Evolutionary conservation across 2,113 vertebrate species (phyloP).

Genomic region (Pagrus major): DNA sequence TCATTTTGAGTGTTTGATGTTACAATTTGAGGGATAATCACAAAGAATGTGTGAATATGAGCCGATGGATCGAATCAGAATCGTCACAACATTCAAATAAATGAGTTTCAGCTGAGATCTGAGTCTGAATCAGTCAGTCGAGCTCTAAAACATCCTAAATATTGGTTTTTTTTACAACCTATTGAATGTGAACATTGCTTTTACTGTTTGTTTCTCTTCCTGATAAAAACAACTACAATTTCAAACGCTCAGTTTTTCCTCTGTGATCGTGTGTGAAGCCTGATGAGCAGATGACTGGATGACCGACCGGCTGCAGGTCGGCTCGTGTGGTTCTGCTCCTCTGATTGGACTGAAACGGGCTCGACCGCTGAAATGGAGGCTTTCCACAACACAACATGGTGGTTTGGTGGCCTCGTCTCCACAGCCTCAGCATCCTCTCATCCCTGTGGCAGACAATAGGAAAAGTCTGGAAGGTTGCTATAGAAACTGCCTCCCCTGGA

Average conservation of each 20-base stretch:
- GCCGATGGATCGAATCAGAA: too few relatives aligned
- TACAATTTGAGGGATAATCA: too few relatives aligned
- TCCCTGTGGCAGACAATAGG: constrained; percentile 64
- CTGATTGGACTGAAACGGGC: neutral
- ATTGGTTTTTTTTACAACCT: neutral
- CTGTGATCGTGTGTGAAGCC: neutral
- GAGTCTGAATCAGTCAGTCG: neutral
- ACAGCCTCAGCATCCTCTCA: constrained; percentile 23
- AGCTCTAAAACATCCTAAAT: neutral
- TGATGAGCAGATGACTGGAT: too few relatives aligned
- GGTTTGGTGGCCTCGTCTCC: constrained; percentile 46
- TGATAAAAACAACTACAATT: neutral
- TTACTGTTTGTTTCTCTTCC: accelerated
- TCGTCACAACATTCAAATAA: too few relatives aligned
- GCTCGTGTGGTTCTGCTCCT: too few relatives aligned
- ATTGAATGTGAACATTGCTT: neutral
- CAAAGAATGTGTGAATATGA: too few relatives aligned
- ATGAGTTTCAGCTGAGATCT: neutral
- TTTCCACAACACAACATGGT: constrained; percentile 71
- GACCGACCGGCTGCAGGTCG: too few relatives aligned
- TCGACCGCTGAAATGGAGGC: constrained; percentile 52
- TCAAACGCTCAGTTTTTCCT: neutral
- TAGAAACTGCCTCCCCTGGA: constrained; percentile 86
- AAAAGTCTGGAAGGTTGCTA: constrained; percentile 92
- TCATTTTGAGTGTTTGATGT: too few relatives aligned